Conservation (phyloP, 2,113 vertebrate genomes). For the Setophaga petechia region DNA sequence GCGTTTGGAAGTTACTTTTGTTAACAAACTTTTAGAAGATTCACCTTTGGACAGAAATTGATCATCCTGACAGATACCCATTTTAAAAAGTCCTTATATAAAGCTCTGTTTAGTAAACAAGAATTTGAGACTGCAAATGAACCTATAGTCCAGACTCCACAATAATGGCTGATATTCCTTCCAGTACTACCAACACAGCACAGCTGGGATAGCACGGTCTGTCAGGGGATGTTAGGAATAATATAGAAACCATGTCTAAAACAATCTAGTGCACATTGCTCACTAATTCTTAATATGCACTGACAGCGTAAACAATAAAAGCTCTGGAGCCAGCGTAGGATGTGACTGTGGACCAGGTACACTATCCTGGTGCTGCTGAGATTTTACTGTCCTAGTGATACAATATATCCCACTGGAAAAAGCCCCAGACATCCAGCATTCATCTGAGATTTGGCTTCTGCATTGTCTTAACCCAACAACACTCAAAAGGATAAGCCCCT, state of each 20-base stretch:
- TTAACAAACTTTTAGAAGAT: background rate
- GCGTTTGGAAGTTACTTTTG: background rate
- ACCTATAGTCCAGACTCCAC: background rate
- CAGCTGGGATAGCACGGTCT: background rate
- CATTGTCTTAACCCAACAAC: background rate
- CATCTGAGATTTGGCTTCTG: background rate
- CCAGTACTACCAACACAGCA: background rate
- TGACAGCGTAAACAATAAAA: background rate
- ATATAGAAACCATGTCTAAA: background rate
- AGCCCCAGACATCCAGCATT: background rate
- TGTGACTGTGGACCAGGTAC: background rate
- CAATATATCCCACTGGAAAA: background rate
- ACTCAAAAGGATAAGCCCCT: background rate
- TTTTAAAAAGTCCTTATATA: background rate
- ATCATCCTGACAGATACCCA: background rate
- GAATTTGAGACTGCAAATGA: background rate
- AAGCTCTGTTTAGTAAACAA: background rate
- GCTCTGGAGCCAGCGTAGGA: background rate
- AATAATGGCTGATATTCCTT: background rate
- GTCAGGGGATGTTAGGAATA: background rate
- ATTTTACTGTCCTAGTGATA: background rate
- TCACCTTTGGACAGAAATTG: background rate
- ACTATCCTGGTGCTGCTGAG: background rate
- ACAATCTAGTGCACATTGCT: background rate
- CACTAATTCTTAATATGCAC: background rate